Evolutionary conservation across 2,113 vertebrate species (phyloP).

Genomic region (Oncorhynchus masou): DNA sequence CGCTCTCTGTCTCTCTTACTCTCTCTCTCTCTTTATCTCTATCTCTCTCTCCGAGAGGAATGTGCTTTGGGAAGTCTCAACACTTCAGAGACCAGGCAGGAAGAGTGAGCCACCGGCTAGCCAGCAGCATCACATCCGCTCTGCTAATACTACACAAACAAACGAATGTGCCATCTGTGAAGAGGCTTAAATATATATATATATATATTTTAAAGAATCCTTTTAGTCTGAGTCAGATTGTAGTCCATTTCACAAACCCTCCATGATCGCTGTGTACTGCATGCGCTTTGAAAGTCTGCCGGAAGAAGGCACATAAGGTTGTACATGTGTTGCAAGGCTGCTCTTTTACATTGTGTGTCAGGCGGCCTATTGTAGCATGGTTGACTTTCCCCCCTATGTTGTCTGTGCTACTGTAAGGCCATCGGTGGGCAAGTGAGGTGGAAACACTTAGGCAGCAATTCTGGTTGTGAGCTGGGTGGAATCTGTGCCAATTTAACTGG

Average conservation of each 20-base stretch:
- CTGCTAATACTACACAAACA: slow-evolving; percentile 54
- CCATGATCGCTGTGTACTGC: no score
- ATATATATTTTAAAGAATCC: slow-evolving; percentile 20
- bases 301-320: background rate
- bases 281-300: no score
- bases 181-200: slow-evolving; percentile 22
- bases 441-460: slow-evolving; percentile 67
- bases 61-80: slow-evolving; percentile 65
- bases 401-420: slow-evolving; percentile 48
- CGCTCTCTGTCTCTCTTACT: background rate
- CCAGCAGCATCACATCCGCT: slow-evolving; percentile 60
- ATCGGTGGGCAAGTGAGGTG: slow-evolving; percentile 53
- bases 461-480: slow-evolving; percentile 45
- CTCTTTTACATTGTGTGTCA: background rate
- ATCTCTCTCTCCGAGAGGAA: slow-evolving; percentile 42
- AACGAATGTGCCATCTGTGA: slow-evolving; percentile 56
- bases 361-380: background rate
- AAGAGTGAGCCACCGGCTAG: slow-evolving; percentile 53
- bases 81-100: slow-evolving; percentile 69
- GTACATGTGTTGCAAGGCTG: background rate
- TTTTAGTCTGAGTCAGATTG: slow-evolving; percentile 28
- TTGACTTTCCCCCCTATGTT: slow-evolving; percentile 9
- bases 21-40: background rate
- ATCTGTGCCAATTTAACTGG: slow-evolving; percentile 61
- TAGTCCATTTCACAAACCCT: no score